Evolutionary conservation across 2,113 vertebrate genomes (phyloP), one percentile per base, ranked within the genome.

Genomic region (Apeltes quadracus): DNA sequence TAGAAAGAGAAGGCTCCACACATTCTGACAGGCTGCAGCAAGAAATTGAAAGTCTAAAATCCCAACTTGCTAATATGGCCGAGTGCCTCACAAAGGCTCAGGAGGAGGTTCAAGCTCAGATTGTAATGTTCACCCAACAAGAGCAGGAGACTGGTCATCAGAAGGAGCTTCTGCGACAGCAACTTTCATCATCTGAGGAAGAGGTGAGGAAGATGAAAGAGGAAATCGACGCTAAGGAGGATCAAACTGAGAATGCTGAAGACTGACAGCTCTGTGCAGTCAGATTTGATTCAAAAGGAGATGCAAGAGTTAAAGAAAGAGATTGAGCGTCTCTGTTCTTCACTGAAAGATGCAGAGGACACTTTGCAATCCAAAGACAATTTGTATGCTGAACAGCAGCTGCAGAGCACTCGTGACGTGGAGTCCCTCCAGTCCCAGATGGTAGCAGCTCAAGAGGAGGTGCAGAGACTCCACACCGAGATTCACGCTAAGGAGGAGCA

Each of bases 231-330:
- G 84, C 90, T 0, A 92, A 95, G 89, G 86, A 89, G 72, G 61
- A 81, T 53, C 46, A 92, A 84, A 78, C n/a, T 92, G 29, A 58
- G 82, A 46, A 90, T 90, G 5, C 72, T 83, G 59, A 86, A 79
- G 67, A 85, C 93, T n/a, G 77, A 87, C 22, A 22, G 59, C 7
- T 61, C 78, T 5, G 13, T 0, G 15, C 51, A 84, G 1, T 76
- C 78, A 20, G 76, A 44, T 11, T 11, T 41, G 29, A 11, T 76
- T 2, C 11, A 86, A 36, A 66, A 81, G 53, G 69, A 94, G 54
- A 92, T 93, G 16, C 69, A 84, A 41, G 72, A 76, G 2, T 78
- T 96, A 23, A 93, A 92, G 2, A 63, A 83, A 1, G 90, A 94
- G 15, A 77, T 95, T 1, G 72, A 87, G 1, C 80, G 75, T 69